Base-by-base conservation (phyloP, 35 echinoderm and acorn worm genomes). In the Acanthaster planci region DNA sequence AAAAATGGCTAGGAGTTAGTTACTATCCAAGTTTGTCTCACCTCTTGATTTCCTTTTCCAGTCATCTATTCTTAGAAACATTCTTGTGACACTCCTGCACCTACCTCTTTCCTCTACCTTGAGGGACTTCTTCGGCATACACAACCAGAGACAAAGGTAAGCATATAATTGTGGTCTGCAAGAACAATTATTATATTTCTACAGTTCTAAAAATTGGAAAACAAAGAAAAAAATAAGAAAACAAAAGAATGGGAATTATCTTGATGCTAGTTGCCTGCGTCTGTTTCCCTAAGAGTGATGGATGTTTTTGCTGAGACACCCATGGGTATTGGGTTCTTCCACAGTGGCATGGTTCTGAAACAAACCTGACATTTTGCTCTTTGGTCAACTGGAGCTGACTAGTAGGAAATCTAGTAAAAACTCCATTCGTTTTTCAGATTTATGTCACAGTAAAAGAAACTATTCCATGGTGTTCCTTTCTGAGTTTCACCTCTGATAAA, bases 121-220 rank as follows among this genome's bases (percentile, higher is more conserved):
- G 78, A 50, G 87, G 56, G 60, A 75, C 78, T 51, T 89, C 79
- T 81, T 89, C 87, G 35, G 56, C 57, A 51, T 82, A 89, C 19
- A 89, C 39, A 16, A 89, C 79, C 19, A 81, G 79, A 26, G 78
- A 37, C 19, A 89, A 56, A 21, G 53, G 78, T 16, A 89, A 27
- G 23, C 21, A n/a, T 37, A 89, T 30, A 31, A 89, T 36, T 0
- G 79, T 81, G 51, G 79, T 68, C 87, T 79, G 78, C 79, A 51
- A 42, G 38, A 39, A 83, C 1, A 23, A 22, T 9, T 57, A 55
- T 17, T 52, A 60, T 50, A 51, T 31, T 0, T 42, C 39, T 21
- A 8, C 21, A 14, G 40, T 23, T 36, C 42, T 0, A 40, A 52
- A 7, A 81, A 40, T 19, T 22, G 16, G 50, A 44, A 1, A 8